These are phyloP conservation scores for Chloropsis hardwickii DNA, from an alignment of 2,113 vertebrate genomes.

Conservation along the genomic window DNA sequence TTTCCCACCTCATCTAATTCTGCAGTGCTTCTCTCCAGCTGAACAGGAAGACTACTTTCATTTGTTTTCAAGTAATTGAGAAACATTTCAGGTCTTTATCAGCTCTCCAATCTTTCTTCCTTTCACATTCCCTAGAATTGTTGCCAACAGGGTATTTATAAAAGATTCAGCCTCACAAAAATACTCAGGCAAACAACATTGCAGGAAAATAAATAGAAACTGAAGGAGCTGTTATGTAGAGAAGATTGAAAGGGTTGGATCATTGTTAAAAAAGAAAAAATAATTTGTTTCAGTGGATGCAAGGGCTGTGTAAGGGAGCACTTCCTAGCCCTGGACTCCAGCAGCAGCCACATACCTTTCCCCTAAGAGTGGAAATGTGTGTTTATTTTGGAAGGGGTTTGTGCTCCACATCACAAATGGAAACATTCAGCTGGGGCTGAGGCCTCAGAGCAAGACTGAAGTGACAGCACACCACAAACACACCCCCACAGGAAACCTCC, in stretches of 20 bases:
- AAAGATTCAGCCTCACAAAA: not conserved
- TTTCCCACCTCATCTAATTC: constrained; percentile 49
- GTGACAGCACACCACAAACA: not conserved
- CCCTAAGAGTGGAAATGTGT: not conserved
- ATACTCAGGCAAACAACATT: not conserved
- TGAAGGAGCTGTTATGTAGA: not conserved
- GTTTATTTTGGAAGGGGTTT: constrained; percentile 46
- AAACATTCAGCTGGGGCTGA: not conserved
- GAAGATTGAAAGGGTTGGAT: not conserved
- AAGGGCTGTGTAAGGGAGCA: not conserved
- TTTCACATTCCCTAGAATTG: not conserved
- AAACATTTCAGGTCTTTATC: constrained; percentile 54
- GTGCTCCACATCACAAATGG: constrained; percentile 25
- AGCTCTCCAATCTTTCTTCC: constrained; percentile 6
- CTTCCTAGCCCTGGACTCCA: not conserved
- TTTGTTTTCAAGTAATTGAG: constrained; percentile 55
- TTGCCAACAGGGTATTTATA: not conserved
- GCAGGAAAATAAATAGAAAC: not conserved
- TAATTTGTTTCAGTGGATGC: not conserved
- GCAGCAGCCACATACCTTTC: not conserved
- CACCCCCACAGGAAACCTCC: constrained; percentile 55
- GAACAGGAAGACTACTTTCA: constrained; percentile 31
- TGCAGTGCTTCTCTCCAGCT: not conserved
- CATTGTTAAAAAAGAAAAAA: not conserved
- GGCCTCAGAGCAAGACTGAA: constrained; percentile 8